These are phyloP conservation scores for Punctoribates punctum DNA, from an alignment of 2,888 invertebrate species.

Conservation along the genomic window DNA sequence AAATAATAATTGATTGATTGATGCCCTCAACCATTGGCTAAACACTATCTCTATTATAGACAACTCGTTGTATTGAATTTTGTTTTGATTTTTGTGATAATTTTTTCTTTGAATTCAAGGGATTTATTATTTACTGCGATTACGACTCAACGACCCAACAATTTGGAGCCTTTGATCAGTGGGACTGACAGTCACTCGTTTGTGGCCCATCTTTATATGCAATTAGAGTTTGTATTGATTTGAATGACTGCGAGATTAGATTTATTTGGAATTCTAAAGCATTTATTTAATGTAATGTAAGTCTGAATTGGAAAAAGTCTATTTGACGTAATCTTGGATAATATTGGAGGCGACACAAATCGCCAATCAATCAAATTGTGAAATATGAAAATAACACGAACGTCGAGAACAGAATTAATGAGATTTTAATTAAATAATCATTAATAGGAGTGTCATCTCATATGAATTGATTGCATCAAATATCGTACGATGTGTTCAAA, in stretches of 20 bases:
- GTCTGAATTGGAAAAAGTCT: too few relatives aligned
- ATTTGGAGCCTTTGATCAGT: too few relatives aligned
- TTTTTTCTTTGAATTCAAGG: not conserved
- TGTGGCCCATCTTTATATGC: not conserved
- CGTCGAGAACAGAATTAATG: not conserved
- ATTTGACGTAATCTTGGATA: too few relatives aligned
- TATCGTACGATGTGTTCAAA: too few relatives aligned
- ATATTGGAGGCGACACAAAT: too few relatives aligned
- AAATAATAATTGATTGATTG: constrained; percentile 19
- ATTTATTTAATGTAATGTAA: too few relatives aligned
- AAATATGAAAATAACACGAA: not conserved
- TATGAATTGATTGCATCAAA: too few relatives aligned
- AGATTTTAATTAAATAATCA: constrained; percentile 24
- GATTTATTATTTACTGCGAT: not conserved
- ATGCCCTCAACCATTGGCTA: not conserved
- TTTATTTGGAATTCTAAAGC: not conserved
- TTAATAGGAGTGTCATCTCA: not conserved
- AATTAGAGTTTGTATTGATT: not conserved
- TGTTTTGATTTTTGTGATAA: not conserved
- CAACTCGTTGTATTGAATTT: not conserved
- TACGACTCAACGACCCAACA: too few relatives aligned
- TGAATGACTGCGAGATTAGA: not conserved
- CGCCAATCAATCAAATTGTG: too few relatives aligned
- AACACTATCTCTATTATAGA: not conserved
- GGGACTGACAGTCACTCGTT: too few relatives aligned